Percentiles rank a stretch among this genome's conserved stretches.
phyloP scores from a whole-genome alignment of 2,113 vertebrate species.

The Triplophysa tibetana region DNA sequence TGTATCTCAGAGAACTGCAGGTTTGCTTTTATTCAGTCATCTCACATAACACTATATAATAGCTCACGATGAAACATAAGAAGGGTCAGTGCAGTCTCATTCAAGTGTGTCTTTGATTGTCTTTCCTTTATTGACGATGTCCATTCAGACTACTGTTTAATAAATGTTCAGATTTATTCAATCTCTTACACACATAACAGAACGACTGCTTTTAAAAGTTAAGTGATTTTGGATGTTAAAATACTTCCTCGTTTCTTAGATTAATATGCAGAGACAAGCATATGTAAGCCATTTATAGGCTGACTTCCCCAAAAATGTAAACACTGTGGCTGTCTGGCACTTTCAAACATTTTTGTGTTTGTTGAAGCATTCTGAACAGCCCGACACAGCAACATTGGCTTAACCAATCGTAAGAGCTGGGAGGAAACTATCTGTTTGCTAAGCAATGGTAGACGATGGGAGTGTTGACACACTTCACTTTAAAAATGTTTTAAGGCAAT shows the following conservation, averaged over 20 bases:
- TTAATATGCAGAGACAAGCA: slow-evolving; percentile 15
- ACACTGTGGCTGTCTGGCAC: background rate
- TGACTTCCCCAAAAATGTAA: background rate
- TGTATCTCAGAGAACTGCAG: slow-evolving; percentile 16
- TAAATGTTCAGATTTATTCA: background rate
- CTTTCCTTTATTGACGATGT: slow-evolving; percentile 21
- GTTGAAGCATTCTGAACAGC: too few species aligned
- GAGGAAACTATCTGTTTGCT: background rate
- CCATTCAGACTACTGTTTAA: slow-evolving; percentile 15
- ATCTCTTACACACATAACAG: too few species aligned
- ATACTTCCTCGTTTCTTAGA: background rate
- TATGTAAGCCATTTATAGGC: too few species aligned
- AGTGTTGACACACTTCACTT: background rate
- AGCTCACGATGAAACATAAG: slow-evolving; percentile 41
- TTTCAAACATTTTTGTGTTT: background rate
- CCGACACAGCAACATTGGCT: background rate
- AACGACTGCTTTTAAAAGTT: too few species aligned
- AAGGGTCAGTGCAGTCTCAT: slow-evolving; percentile 28
- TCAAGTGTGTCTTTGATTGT: slow-evolving; percentile 33
- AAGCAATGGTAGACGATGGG: too few species aligned
- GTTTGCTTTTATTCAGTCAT: slow-evolving; percentile 46
- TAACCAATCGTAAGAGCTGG: background rate
- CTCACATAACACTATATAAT: slow-evolving; percentile 36
- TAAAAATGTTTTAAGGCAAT: background rate
- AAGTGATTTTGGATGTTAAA: background rate